Base-by-base conservation (phyloP, 2,113 vertebrate genomes). In the Brachypteracias leptosomus region DNA sequence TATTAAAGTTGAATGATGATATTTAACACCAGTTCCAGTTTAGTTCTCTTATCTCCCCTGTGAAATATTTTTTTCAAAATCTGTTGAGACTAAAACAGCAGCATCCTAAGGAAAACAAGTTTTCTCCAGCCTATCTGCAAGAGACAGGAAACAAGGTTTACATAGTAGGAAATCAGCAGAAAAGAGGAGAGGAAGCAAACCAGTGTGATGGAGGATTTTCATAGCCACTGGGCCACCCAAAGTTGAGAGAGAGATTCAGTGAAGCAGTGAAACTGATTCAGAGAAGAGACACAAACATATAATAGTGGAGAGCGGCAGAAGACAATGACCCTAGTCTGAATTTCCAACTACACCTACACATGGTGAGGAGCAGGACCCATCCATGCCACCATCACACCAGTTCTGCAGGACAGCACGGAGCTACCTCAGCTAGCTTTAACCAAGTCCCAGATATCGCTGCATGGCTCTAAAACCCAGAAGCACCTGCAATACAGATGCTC, bases 331-430 rank as follows among this genome's bases (percentile, higher is more conserved):
- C 8, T 21, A 38, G n/a, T 46, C 42, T 66, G 62, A 78, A 75
- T 21, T 59, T 42, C 58, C 77, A 65, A 21, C 35, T 42, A 51
- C 33, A 46, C 22, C 9, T 2, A 1, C 25, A n/a, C 17, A 12
- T 1, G 0, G 42, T 49, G 44, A 76, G 49, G 28, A 76, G n/a
- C 17, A 63, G 26, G 38, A 72, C 35, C 13, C 0, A 0, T 31
- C 16, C 7, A 14, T 2, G 3, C 8, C 29, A 61, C 44, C 26
- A 47, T n/a, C 84, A 49, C 0, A 2, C 5, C 1, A 4, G 26
- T 47, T 88, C 44, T 52, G 62, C n/a, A 19, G 44, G 49, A 90
- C 13, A 62, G 14, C 46, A 16, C 0, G 9, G 26, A 79, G 52
- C 21, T 25, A 66, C 12, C 46, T 80, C 58, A 57, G 21, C 36